A percentile compares a stretch with the other conserved stretches of the same genome.
Evolutionary conservation across 2,113 vertebrate genomes (phyloP).

Genomic region (Lanius collurio): DNA sequence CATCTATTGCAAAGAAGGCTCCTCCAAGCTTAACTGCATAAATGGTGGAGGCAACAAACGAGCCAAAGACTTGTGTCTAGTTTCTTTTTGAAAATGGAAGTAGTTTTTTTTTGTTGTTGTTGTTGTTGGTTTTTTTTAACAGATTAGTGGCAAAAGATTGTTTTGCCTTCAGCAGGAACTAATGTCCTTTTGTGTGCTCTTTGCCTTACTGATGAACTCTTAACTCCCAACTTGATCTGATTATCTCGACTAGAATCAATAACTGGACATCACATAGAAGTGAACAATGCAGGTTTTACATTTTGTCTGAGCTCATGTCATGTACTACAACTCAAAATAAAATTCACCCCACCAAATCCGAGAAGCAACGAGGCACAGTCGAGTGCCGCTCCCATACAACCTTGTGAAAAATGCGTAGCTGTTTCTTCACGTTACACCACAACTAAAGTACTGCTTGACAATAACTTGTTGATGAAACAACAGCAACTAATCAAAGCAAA

Average conservation of each 20-base stretch:
- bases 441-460: neutral
- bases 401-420: neutral
- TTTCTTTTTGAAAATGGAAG: neutral
- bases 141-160: accelerated
- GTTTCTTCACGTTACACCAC: neutral
- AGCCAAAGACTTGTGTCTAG: neutral
- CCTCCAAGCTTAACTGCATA: neutral
- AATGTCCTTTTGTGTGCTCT: accelerated
- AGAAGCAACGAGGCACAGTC: neutral
- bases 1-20: neutral
- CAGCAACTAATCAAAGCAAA: neutral
- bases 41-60: neutral
- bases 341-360: slow-evolving; percentile 13
- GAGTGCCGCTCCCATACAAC: neutral
- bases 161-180: neutral
- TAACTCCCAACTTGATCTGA: neutral
- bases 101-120: neutral
- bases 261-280: neutral
- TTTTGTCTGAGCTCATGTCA: slow-evolving; percentile 4
- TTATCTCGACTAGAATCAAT: neutral
- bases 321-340: slow-evolving; percentile 1
- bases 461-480: slow-evolving; percentile 19
- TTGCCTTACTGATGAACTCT: neutral
- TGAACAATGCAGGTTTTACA: slow-evolving; percentile 23
- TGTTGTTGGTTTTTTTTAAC: neutral